phyloP scores from a whole-genome alignment of 1,140 invertebrate genomes.

The Agraylea sexmaculata region DNA sequence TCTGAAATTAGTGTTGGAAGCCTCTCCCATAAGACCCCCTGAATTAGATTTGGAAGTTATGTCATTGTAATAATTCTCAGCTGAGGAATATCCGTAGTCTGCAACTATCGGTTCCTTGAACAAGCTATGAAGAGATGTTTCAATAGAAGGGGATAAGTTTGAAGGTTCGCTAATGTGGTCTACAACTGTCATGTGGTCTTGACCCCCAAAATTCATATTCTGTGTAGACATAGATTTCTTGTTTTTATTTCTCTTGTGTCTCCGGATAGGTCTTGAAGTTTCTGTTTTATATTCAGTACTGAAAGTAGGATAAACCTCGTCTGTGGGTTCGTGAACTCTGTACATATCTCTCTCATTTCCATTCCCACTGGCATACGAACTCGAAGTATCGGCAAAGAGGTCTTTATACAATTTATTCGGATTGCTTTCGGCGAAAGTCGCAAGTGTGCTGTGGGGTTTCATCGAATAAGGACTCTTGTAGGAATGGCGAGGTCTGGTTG shows the following conservation, averaged over 20 bases:
- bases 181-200: slow-evolving; percentile 30
- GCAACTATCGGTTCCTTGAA: slow-evolving; percentile 20
- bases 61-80: slow-evolving; percentile 27
- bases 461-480: too few relatives aligned
- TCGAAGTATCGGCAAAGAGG: neutral
- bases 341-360: neutral
- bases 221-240: slow-evolving; percentile 36
- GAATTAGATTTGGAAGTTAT: slow-evolving; percentile 29
- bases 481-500: too few relatives aligned
- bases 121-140: slow-evolving; percentile 4
- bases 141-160: slow-evolving; percentile 12
- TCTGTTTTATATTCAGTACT: slow-evolving; percentile 24
- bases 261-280: slow-evolving; percentile 6
- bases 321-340: neutral
- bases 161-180: slow-evolving; percentile 29
- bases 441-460: slow-evolving; percentile 12
- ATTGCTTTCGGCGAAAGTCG: slow-evolving; percentile 5
- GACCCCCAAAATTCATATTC: slow-evolving; percentile 34
- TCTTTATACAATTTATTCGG: slow-evolving; percentile 7
- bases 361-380: neutral
- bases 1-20: slow-evolving; percentile 32
- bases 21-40: slow-evolving; percentile 25
- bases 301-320: slow-evolving; percentile 5
- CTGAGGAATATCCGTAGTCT: slow-evolving; percentile 25
- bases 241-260: slow-evolving; percentile 23